Evolutionary conservation across 1,140 invertebrate genomes (phyloP), one percentile per base, ranked within the genome.

Genomic region (Anagrus nilaparvatae): DNA sequence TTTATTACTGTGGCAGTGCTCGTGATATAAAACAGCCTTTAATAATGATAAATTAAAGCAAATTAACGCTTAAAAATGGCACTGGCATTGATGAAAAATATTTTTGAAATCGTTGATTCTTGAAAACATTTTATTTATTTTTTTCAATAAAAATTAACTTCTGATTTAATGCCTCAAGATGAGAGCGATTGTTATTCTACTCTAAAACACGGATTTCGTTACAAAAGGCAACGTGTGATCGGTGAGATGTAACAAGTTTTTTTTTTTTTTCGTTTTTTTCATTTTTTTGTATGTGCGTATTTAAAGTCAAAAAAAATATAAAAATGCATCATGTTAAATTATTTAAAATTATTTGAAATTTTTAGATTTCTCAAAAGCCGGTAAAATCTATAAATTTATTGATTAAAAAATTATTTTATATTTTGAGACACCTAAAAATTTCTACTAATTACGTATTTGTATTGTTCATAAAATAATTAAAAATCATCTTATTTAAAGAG

Each of bases 21-120:
- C n/a, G n/a, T n/a, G n/a, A n/a, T n/a, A n/a, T n/a, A n/a, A n/a
- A n/a, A n/a, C n/a, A n/a, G n/a, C n/a, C n/a, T n/a, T n/a, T n/a
- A n/a, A n/a, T n/a, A n/a, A n/a, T n/a, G n/a, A n/a, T n/a, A n/a
- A n/a, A n/a, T n/a, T n/a, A n/a, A n/a, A n/a, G n/a, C n/a, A n/a
- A n/a, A n/a, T 65, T 66, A 66, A 64, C 63, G 61, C 61, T 66
- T 58, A 56, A 59, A 57, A 65, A 66, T 66, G 63, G 62, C 62
- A 66, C 62, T 64, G 56, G 58, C 60, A 56, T 44, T 52, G 43
- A 38, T 52, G 49, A n/a, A n/a, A n/a, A n/a, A n/a, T n/a, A n/a
- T 48, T 46, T 46, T 40, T 44, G 39, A 47, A 54, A 51, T 57
- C 55, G 50, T 53, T 57, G 52, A 43, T 56, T 16, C 4, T 35